These are phyloP conservation scores for Trachelus stipa DNA, from an alignment of 2,888 invertebrate genomes.

Conservation along the genomic window DNA sequence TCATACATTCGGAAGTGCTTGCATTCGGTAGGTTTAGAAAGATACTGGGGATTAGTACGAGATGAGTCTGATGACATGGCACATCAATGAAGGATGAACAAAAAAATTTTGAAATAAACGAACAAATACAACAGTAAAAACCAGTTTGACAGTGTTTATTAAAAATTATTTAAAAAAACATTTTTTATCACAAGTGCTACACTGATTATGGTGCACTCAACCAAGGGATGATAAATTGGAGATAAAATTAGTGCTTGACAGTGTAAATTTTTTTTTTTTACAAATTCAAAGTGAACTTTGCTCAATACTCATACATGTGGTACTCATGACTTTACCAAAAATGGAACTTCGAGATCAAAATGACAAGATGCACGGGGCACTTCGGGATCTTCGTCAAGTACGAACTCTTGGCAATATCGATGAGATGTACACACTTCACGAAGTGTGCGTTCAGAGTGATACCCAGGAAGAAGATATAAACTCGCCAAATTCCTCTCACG, in stretches of 20 bases:
- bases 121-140: background rate
- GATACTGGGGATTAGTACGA: conserved; percentile 31
- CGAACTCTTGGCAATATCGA: conserved; percentile 20
- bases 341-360: conserved; percentile 42
- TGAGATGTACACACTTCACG: conserved; percentile 10
- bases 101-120: background rate
- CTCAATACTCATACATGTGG: background rate
- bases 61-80: background rate
- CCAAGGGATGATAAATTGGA: background rate
- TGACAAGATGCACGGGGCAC: conserved; percentile 29
- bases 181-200: background rate
- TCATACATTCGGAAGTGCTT: conserved; percentile 46
- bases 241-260: background rate
- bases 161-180: background rate
- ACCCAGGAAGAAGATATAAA: background rate
- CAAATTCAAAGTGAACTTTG: background rate
- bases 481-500: conserved; percentile 10
- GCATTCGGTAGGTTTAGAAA: conserved; percentile 41
- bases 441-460: conserved; percentile 5
- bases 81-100: background rate
- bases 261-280: background rate
- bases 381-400: conserved; percentile 31
- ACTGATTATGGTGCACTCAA: background rate
- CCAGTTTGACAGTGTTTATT: background rate
- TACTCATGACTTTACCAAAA: conserved; percentile 20